These are phyloP conservation scores for Ellobius talpinus DNA, from an alignment of 2,113 vertebrate genomes.

Conservation along the genomic window DNA sequence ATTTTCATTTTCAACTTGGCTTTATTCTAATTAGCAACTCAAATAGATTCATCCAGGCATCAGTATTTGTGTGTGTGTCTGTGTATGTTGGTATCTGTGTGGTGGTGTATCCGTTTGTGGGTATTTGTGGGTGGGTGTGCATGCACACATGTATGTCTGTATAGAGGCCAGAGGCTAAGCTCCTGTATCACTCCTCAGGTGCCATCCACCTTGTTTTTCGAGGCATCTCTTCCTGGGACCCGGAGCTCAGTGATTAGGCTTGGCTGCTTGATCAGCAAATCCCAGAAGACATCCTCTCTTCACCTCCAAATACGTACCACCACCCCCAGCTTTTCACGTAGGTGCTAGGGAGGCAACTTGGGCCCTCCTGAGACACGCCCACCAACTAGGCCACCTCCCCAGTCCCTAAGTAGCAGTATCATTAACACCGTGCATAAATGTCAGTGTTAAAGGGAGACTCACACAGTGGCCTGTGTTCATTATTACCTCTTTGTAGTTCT, in stretches of 20 bases:
- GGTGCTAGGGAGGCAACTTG: neutral
- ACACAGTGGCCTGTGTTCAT: neutral
- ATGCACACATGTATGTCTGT: neutral
- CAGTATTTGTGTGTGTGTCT: neutral
- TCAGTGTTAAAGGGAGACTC: neutral
- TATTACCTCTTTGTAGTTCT: slow-evolving; percentile 32
- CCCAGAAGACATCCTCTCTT: neutral
- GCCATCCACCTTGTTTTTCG: neutral
- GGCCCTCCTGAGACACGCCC: neutral
- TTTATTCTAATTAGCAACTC: slow-evolving; percentile 41
- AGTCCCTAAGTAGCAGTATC: neutral
- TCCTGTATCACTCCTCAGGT: neutral
- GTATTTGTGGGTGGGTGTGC: neutral
- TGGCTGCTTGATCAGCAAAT: neutral
- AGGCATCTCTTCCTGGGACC: neutral
- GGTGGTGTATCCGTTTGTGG: no score
- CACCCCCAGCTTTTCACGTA: neutral
- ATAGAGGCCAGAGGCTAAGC: neutral
- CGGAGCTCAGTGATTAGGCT: neutral
- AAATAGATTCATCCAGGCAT: neutral
- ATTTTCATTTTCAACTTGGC: slow-evolving; percentile 34
- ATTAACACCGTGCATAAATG: neutral
- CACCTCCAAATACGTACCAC: neutral
- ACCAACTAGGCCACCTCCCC: neutral
- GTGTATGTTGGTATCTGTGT: neutral